Evolutionary conservation across 2,797 vertebrate species (phyloP).

Genomic region (Mycteria americana): DNA sequence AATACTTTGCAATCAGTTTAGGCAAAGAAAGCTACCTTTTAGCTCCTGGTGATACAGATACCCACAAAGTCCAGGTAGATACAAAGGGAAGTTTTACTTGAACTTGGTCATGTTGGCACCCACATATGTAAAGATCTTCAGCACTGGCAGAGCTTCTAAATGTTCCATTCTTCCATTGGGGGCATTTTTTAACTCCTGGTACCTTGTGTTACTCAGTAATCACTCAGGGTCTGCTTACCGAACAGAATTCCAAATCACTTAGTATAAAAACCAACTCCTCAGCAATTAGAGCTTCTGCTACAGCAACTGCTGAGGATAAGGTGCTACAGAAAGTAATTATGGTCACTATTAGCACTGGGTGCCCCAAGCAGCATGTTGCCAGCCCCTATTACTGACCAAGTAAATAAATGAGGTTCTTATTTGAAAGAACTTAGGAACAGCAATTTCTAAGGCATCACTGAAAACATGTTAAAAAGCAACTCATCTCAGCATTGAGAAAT

Average conservation of each 20-base stretch:
- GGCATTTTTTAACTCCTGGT: neutral
- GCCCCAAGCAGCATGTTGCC: neutral
- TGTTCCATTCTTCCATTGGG: neutral
- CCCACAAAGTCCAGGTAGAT: neutral
- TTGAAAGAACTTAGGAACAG: neutral
- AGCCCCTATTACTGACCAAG: too few species aligned
- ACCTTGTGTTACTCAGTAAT: neutral
- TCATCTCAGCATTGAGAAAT: neutral
- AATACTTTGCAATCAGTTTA: neutral
- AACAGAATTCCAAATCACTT: neutral
- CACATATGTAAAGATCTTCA: neutral
- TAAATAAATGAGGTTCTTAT: neutral
- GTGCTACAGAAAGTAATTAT: neutral
- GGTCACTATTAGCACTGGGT: neutral
- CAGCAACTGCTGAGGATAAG: neutral
- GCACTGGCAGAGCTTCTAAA: neutral
- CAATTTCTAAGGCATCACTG: neutral
- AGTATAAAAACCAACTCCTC: neutral
- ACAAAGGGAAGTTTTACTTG: neutral
- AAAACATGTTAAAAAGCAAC: neutral
- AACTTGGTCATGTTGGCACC: neutral
- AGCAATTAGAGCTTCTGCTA: neutral
- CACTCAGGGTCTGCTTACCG: neutral
- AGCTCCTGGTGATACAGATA: neutral
- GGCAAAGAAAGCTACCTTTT: neutral